These are phyloP conservation scores for Alviniconcha strummeri DNA, from an alignment of 2,888 invertebrate species.

Conservation along the genomic window DNA sequence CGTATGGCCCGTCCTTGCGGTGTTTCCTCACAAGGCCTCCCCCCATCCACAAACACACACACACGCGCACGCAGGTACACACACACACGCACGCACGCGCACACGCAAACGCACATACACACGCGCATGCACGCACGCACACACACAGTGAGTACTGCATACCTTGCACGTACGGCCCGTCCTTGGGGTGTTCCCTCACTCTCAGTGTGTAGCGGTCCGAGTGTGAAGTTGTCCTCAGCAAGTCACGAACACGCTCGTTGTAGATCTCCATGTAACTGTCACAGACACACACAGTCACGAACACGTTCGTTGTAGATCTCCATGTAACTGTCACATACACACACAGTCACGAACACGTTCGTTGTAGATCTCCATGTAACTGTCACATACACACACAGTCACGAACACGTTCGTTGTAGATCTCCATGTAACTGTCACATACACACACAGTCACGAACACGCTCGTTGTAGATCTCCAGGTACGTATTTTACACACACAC, in stretches of 20 bases:
- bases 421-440: constrained; percentile 83
- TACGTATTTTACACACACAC: constrained; percentile 77
- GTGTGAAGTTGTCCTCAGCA: constrained; percentile 74
- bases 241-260: constrained; percentile 87
- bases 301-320: constrained; percentile 91
- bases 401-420: constrained; percentile 89
- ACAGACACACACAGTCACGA: constrained; percentile 76
- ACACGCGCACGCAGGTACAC: too few species aligned
- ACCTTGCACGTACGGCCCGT: constrained; percentile 90
- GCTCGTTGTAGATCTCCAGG: constrained; percentile 90
- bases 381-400: constrained; percentile 61
- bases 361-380: constrained; percentile 90
- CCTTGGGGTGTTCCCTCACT: constrained; percentile 85
- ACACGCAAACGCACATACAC: neutral
- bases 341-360: constrained; percentile 83
- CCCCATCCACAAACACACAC: neutral
- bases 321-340: constrained; percentile 79
- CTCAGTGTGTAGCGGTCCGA: constrained; percentile 80
- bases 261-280: constrained; percentile 88
- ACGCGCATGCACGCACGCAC: neutral
- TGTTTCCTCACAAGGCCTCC: too few species aligned
- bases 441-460: constrained; percentile 80
- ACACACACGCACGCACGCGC: too few species aligned
- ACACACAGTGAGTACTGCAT: constrained; percentile 46
- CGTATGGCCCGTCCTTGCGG: too few species aligned